These are phyloP conservation scores for Callorhinus ursinus DNA, from an alignment of 2,113 vertebrate genomes.

Conservation along the genomic window DNA sequence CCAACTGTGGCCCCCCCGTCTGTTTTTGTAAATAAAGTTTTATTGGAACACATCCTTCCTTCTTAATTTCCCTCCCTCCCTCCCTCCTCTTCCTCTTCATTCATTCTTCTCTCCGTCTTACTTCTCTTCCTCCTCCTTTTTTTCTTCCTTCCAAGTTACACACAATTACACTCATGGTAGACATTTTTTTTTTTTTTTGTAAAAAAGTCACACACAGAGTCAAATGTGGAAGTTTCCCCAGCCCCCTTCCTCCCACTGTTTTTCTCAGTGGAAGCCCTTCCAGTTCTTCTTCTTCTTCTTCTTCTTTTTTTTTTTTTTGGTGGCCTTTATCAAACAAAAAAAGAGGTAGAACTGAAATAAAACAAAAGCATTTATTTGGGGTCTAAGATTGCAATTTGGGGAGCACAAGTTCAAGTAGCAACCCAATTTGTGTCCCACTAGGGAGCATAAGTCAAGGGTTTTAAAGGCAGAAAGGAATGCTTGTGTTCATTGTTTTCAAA, in stretches of 20 bases:
- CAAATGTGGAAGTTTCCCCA: neutral
- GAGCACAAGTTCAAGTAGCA: neutral
- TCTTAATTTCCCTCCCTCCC: neutral
- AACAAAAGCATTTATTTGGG: neutral
- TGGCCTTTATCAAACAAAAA: neutral
- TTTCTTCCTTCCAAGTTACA: neutral
- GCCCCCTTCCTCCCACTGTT: neutral
- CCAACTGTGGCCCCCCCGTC: neutral
- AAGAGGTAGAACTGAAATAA: neutral
- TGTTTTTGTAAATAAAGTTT: slow-evolving; percentile 55
- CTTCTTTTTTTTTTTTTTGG: neutral
- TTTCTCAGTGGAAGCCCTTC: neutral
- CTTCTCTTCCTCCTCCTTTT: neutral
- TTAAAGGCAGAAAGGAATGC: neutral
- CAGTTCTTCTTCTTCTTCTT: neutral
- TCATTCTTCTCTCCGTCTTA: neutral
- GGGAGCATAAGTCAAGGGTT: neutral
- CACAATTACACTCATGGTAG: no score
- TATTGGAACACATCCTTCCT: neutral
- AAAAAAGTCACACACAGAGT: neutral
- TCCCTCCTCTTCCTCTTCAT: neutral
- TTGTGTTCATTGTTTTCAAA: neutral
- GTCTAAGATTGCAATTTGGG: neutral
- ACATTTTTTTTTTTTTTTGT: neutral
- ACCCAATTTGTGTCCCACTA: neutral